Conservation (phyloP, 2,113 vertebrate genomes). For the Natator depressus region DNA sequence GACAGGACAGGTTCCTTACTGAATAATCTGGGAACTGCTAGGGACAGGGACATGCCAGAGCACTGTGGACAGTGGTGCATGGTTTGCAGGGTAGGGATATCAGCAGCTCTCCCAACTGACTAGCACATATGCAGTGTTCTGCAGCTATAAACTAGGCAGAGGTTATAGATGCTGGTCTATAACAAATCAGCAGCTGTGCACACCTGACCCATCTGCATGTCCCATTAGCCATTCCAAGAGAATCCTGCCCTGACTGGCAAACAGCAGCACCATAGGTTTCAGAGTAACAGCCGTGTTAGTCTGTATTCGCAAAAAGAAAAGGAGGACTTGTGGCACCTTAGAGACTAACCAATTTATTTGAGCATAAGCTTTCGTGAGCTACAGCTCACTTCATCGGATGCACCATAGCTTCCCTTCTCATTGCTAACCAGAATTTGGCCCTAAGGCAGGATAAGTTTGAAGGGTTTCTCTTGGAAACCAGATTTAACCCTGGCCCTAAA, state of each 20-base stretch:
- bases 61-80: not conserved
- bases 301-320: too few relatives aligned
- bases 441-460: not conserved
- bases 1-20: not conserved
- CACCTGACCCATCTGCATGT: not conserved
- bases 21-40: not conserved
- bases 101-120: not conserved
- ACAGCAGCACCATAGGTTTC: not conserved
- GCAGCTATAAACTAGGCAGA: not conserved
- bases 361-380: too few relatives aligned
- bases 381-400: too few relatives aligned
- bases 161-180: not conserved
- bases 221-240: not conserved
- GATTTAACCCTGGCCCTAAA: not conserved
- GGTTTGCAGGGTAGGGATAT: not conserved
- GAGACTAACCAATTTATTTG: too few relatives aligned
- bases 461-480: not conserved
- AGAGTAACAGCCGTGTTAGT: too few relatives aligned
- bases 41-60: not conserved
- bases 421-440: not conserved
- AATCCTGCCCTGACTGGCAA: not conserved
- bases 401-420: not conserved
- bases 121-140: not conserved
- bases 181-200: not conserved
- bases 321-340: too few relatives aligned